Conservation (phyloP, 1,140 invertebrate genomes). For the Zaprionus inermis region DNA sequence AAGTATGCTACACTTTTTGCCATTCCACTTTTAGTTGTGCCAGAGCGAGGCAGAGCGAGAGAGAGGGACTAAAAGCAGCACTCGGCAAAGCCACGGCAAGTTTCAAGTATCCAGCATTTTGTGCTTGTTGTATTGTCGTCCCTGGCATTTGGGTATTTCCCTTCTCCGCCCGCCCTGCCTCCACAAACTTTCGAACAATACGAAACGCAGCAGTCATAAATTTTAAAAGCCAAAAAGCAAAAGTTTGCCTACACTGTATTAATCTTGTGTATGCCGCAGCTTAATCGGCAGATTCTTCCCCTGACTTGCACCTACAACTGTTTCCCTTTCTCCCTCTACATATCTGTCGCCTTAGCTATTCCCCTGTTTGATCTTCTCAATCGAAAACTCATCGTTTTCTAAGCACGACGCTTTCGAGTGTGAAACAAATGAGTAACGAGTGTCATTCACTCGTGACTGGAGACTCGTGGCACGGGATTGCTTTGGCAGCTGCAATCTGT, state of each 20-base stretch:
- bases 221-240: not conserved
- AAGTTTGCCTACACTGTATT: not conserved
- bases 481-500: conserved; percentile 7
- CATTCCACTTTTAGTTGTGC: conserved; percentile 11
- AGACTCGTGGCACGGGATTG: not conserved
- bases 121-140: conserved; percentile 3
- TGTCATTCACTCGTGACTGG: not conserved
- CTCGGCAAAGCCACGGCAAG: conserved; percentile 1
- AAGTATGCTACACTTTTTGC: conserved; percentile 46
- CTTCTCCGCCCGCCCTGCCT: no score
- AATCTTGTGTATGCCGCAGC: not conserved
- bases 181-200: not conserved
- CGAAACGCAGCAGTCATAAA: not conserved
- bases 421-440: not conserved
- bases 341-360: not conserved
- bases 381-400: not conserved
- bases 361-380: not conserved
- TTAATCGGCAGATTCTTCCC: not conserved
- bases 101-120: conserved; percentile 26
- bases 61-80: conserved; percentile 3
- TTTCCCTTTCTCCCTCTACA: not conserved
- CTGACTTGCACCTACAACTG: not conserved
- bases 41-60: no score
- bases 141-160: not conserved
- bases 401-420: not conserved